Evolutionary conservation across 2,113 vertebrate genomes (phyloP).

Genomic region (Microcebus ravelobensis): DNA sequence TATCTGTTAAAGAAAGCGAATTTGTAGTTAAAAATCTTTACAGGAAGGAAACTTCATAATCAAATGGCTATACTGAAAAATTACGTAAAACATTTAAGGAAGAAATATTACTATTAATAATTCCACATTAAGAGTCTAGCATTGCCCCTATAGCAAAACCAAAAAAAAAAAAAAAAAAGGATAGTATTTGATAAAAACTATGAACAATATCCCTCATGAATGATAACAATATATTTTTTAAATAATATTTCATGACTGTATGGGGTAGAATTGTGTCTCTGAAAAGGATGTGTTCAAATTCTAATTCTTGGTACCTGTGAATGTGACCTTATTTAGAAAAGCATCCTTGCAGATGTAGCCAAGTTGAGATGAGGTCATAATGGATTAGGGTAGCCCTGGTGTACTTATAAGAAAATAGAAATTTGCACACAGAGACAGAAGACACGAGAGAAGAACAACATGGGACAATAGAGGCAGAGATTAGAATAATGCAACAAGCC

Average conservation of each 20-base stretch:
- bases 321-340: background rate
- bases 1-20: background rate
- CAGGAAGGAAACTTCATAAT: background rate
- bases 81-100: background rate
- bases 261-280: background rate
- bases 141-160: background rate
- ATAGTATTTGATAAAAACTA: background rate
- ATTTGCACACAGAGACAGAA: background rate
- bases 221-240: background rate
- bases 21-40: background rate
- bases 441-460: background rate
- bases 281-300: background rate
- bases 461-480: background rate
- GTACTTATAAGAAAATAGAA: background rate
- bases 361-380: background rate
- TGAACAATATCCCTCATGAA: background rate
- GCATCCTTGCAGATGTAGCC: background rate
- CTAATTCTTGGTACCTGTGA: background rate
- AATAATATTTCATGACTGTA: background rate
- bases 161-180: background rate
- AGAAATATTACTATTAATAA: constrained; percentile 31
- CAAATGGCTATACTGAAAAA: background rate
- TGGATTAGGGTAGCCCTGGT: background rate
- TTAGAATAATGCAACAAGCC: background rate
- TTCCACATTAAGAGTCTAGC: background rate